These are phyloP conservation scores for Diarsia mendica DNA, from an alignment of 2,888 invertebrate genomes.

Conservation along the genomic window DNA sequence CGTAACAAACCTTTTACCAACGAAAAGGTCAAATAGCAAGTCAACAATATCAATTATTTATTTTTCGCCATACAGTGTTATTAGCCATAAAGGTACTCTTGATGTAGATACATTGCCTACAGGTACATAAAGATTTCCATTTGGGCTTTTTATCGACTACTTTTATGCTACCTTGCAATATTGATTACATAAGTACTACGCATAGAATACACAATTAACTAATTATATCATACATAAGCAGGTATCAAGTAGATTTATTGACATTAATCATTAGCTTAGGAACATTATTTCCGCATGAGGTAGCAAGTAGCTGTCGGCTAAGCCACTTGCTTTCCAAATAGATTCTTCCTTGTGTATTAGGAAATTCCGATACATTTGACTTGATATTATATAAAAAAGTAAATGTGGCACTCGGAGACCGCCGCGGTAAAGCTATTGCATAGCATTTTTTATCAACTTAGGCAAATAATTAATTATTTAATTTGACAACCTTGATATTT, in stretches of 20 bases:
- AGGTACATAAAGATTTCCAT: not conserved
- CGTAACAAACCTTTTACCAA: not conserved
- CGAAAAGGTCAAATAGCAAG: not conserved
- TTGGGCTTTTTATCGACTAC: too few relatives aligned
- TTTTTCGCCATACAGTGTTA: not conserved
- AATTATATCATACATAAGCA: conserved; percentile 17
- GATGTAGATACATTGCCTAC: not conserved
- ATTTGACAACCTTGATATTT: too few relatives aligned
- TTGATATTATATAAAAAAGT: not conserved
- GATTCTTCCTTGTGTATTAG: conserved; percentile 51
- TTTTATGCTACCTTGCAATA: not conserved
- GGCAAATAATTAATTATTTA: too few relatives aligned
- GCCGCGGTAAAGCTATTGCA: too few relatives aligned
- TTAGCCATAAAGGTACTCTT: not conserved
- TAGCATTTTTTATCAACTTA: too few relatives aligned
- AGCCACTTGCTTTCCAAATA: conserved; percentile 51
- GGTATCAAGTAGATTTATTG: conserved; percentile 37
- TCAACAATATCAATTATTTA: not conserved
- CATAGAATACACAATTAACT: conserved; percentile 12
- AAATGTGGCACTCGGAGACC: too few relatives aligned
- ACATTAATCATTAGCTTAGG: conserved; percentile 43
- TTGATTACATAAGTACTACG: conserved; percentile 14
- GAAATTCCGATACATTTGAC: conserved; percentile 35
- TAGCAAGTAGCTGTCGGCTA: conserved; percentile 21
- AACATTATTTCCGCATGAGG: conserved; percentile 52